Evolutionary conservation across 2,888 invertebrate genomes (phyloP), one percentile per base, ranked within the genome.

Genomic region (Polymixis lichenea): DNA sequence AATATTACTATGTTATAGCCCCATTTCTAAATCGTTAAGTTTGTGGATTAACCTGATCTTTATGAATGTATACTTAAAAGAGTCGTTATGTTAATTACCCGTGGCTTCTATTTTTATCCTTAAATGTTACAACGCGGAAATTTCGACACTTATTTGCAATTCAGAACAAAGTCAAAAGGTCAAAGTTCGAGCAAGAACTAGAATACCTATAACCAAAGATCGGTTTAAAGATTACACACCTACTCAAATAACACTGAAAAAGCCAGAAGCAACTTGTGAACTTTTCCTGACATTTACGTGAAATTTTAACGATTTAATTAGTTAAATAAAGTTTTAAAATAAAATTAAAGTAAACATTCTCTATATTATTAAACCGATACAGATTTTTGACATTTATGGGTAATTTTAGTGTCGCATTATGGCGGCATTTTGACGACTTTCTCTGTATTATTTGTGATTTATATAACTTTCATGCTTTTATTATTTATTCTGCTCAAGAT

Each of bases 321-420:
- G 53, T 75, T 28, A 62, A 77, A 1, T 74, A 22, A 56, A 49
- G 17, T 55, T 69, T 56, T 49, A 19, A 55, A 25, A 75, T 60
- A 51, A 69, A 76, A 64, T 70, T 72, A 60, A 72, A 84, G 70
- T 66, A 83, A 64, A 73, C 65, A 64, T 62, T 80, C 32, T 55
- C 25, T 53, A 32, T 80, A 80, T 70, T 70, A 80, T 80, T 72
- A 84, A 67, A 58, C 28, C n/a, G 58, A 80, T 80, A 80, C 49
- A n/a, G 66, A 58, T 69, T 72, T 84, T 49, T 84, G 72, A 80
- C 76, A 80, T 83, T 82, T 84, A 71, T 19, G 22, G 25, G 22
- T 38, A 67, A 71, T 68, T 83, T 67, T 38, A 69, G 56, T 51
- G 11, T 9, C 25, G 32, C 46, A 72, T 56, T 72, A 46, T 46